These are phyloP conservation scores for Xenopus petersii DNA, from an alignment of 2,797 vertebrate species.

Conservation along the genomic window DNA sequence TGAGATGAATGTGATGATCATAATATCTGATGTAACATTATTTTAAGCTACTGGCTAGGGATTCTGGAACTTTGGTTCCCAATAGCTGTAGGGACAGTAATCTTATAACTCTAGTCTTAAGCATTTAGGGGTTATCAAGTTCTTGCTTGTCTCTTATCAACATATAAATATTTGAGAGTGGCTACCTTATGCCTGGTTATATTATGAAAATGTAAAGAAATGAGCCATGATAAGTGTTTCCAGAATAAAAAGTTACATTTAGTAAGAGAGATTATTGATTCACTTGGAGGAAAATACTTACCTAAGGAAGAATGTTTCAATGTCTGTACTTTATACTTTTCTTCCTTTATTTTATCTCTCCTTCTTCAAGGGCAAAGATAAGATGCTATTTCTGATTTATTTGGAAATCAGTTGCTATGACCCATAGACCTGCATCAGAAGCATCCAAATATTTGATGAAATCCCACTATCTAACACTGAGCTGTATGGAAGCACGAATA, in stretches of 20 bases:
- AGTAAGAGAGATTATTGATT: constrained; percentile 82
- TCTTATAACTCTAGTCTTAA: too few relatives aligned
- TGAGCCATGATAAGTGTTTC: constrained; percentile 71
- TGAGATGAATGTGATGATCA: too few relatives aligned
- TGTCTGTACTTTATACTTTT: constrained; percentile 69
- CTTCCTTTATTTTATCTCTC: constrained; percentile 65
- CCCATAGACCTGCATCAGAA: constrained; percentile 55
- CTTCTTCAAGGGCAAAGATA: constrained; percentile 72
- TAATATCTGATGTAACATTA: too few relatives aligned
- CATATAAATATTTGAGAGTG: constrained; percentile 73
- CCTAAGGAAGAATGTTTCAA: constrained; percentile 65
- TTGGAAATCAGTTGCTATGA: constrained; percentile 62
- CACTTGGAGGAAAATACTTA: constrained; percentile 74
- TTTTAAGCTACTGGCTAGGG: too few relatives aligned
- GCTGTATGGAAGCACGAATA: constrained; percentile 14
- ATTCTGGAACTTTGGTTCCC: too few relatives aligned
- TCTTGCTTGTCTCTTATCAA: constrained; percentile 58
- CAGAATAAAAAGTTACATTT: constrained; percentile 73
- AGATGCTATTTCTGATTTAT: constrained; percentile 64
- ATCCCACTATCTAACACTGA: constrained; percentile 13
- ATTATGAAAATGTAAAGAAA: constrained; percentile 77
- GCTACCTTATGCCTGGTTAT: constrained; percentile 80
- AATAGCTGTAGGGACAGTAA: too few relatives aligned
- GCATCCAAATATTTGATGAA: constrained; percentile 69
- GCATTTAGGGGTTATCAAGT: constrained; percentile 54